Evolutionary conservation across 2,113 vertebrate species (phyloP).

Genomic region (Myiozetetes cayanensis): DNA sequence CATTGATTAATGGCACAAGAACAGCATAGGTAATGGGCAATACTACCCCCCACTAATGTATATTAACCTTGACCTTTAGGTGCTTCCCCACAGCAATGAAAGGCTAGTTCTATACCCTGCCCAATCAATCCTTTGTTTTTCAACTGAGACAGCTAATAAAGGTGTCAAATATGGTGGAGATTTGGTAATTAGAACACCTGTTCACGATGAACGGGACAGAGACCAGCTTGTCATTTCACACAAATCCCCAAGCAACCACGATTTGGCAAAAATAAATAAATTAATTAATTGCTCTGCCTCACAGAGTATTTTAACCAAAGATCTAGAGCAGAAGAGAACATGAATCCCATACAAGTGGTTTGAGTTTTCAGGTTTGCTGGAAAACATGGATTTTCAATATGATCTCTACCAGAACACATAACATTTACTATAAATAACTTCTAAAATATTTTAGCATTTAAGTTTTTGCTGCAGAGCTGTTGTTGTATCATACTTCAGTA

Average conservation of each 20-base stretch:
- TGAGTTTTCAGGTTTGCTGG: neutral
- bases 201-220: constrained; percentile 1
- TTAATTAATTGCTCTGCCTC: neutral
- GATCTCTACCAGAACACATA: neutral
- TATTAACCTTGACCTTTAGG: constrained; percentile 62
- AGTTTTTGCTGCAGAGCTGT: neutral
- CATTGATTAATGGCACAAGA: constrained; percentile 33
- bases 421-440: neutral
- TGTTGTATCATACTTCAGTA: neutral
- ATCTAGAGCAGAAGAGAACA: neutral
- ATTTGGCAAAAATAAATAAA: neutral
- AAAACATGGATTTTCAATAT: neutral
- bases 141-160: constrained; percentile 45
- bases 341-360: neutral
- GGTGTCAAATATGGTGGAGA: constrained; percentile 33
- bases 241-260: neutral
- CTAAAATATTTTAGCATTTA: neutral
- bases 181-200: constrained; percentile 53
- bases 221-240: constrained; percentile 26
- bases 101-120: neutral
- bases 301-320: neutral
- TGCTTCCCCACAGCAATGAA: constrained; percentile 56
- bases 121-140: constrained; percentile 50
- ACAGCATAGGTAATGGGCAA: constrained; percentile 12
- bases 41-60: constrained; percentile 25